Percentiles rank a stretch among this genome's conserved stretches.
phyloP scores from a whole-genome alignment of 1,140 invertebrate species.

The Macrotrachela quadricornifera region DNA sequence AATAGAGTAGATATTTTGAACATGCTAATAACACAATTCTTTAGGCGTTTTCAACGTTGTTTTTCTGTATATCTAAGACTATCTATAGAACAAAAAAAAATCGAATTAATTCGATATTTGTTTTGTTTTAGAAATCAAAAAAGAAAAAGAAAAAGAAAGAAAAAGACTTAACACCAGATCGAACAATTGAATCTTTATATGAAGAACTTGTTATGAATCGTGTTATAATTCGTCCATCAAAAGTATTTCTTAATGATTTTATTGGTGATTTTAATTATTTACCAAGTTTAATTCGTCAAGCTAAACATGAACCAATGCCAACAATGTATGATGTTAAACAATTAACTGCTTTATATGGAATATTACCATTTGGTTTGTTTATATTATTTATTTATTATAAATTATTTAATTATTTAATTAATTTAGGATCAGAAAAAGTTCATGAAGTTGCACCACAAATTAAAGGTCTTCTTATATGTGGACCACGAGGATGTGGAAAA shows the following conservation, averaged over 20 bases:
- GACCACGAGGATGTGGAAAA: conserved; percentile 61
- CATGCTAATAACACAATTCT: too few relatives aligned
- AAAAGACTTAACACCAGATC: conserved; percentile 76
- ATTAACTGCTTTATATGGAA: conserved; percentile 63
- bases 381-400: not conserved
- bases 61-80: too few relatives aligned
- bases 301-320: conserved; percentile 36
- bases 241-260: conserved; percentile 46
- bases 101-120: too few relatives aligned
- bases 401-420: not conserved
- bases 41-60: too few relatives aligned
- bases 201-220: conserved; percentile 71
- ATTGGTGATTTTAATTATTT: conserved; percentile 58
- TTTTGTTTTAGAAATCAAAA: conserved; percentile 12
- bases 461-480: conserved; percentile 58
- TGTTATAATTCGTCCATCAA: conserved; percentile 54
- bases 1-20: too few relatives aligned
- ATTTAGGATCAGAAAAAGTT: not conserved
- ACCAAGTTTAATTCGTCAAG: conserved; percentile 29
- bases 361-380: conserved; percentile 49
- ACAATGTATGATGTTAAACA: conserved; percentile 59
- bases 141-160: conserved; percentile 50
- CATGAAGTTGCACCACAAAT: conserved; percentile 43
- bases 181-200: conserved; percentile 64
- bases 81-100: too few relatives aligned